Base-by-base conservation (phyloP, 2,113 vertebrate genomes). In the Festucalex cinctus region DNA sequence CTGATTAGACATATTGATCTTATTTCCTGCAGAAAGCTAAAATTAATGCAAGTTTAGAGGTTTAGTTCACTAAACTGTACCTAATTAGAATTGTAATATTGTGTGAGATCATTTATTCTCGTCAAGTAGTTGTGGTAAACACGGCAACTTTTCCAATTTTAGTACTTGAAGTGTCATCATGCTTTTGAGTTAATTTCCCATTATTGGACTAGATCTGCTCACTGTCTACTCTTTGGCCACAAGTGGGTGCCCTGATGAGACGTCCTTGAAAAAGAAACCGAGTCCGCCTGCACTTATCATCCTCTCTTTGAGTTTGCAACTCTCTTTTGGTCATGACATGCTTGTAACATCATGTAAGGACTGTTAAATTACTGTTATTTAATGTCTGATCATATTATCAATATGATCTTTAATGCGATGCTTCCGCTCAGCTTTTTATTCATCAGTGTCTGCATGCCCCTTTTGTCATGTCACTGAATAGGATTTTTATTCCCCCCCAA, bases 1-100 rank as follows among this genome's bases (percentile, higher is more conserved):
- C 85, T 85, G 87, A 92, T 93, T 92, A 90, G 82, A 86, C 66
- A 74, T 86, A 93, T 89, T 84, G 89, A 88, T 90, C 91, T 82
- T 88, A 85, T 88, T 90, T 92, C 89, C 85, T 84, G 78, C 80
- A 82, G 87, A 89, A 87, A 90, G 20, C 1, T 61, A 37, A 61
- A 39, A 20, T 22, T 22, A 61, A 61, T 24, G n/a, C 32, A 61
- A 9, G 36, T n/a, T 60, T 1, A 17, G 28, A 58, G 17, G 58
- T 37, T n/a, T n/a, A 39, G 19, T 36, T 22, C 59, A 61, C 9
- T 9, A 26, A 54, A 54, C 51, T 5, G 10, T 9, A 51, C 48
- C 17, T 22, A 24, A 24, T 24, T 24, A 13, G 4, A 24, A 24
- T 9, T 54, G 3, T 57, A 19, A 57, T 9, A 32, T 51, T n/a